These are phyloP conservation scores for Camelus dromedarius DNA, from an alignment of 2,113 vertebrate species.

Conservation along the genomic window DNA sequence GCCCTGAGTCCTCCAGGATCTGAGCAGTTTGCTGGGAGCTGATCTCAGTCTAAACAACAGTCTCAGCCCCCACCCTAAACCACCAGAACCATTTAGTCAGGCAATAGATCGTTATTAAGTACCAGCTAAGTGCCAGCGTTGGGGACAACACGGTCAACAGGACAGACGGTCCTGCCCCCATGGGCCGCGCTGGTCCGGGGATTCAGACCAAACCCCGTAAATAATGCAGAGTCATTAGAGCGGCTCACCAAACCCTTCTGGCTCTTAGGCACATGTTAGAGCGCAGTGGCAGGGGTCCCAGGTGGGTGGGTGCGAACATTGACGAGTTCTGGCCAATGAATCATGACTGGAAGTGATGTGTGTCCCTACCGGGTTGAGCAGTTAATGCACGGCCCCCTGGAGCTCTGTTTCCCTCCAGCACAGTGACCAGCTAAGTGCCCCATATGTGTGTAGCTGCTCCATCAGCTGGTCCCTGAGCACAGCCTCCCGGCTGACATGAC, in stretches of 20 bases:
- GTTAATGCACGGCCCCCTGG: background rate
- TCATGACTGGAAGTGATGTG: background rate
- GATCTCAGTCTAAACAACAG: background rate
- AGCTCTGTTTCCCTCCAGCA: background rate
- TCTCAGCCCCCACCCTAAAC: background rate
- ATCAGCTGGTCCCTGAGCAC: background rate
- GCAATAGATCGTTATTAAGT: background rate
- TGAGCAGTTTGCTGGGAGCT: background rate
- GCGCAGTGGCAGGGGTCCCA: background rate
- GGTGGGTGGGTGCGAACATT: background rate
- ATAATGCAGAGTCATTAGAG: background rate
- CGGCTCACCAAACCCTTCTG: background rate
- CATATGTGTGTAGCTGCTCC: background rate
- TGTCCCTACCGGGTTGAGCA: background rate
- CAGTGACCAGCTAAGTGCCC: background rate
- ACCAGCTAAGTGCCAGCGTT: background rate
- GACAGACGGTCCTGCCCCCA: background rate
- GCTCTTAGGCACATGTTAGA: background rate
- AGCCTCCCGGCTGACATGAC: background rate
- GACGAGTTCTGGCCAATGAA: background rate
- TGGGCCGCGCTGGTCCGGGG: background rate
- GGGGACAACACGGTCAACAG: background rate
- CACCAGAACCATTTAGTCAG: background rate
- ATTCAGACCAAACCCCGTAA: background rate
- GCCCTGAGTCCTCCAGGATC: background rate